Evolutionary conservation across 92 coral and sea anemone species (phyloP).

Genomic region (Palythoa caribaeorum): DNA sequence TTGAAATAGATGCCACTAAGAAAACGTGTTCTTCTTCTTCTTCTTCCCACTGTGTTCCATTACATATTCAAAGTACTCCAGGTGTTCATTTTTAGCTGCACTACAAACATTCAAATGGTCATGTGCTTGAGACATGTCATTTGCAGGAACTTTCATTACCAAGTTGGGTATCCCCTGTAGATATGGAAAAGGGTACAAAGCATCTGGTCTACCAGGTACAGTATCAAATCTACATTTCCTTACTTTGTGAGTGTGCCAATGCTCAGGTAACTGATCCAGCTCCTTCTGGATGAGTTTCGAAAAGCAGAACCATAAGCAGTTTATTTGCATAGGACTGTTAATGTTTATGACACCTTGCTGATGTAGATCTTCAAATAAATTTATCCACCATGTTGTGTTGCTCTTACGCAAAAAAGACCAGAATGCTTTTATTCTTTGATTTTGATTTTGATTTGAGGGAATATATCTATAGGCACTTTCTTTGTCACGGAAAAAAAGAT

Average conservation of each 20-base stretch:
- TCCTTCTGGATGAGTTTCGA: constrained; percentile 8
- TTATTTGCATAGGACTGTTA: background rate
- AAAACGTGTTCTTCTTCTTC: too few relatives aligned
- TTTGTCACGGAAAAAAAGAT: constrained; percentile 34
- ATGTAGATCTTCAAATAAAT: background rate
- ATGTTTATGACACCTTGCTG: background rate
- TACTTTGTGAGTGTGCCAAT: constrained; percentile 2
- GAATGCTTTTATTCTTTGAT: constrained; percentile 5
- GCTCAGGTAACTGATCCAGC: background rate
- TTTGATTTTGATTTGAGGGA: background rate
- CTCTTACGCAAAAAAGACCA: constrained; percentile 10
- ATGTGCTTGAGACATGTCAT: too few relatives aligned
- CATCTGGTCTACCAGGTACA: too few relatives aligned
- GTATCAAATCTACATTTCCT: too few relatives aligned
- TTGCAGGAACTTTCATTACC: too few relatives aligned
- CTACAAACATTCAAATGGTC: too few relatives aligned
- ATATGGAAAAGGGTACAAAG: too few relatives aligned
- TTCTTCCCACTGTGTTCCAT: too few relatives aligned
- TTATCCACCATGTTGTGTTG: background rate
- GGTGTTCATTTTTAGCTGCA: too few relatives aligned
- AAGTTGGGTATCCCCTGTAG: too few relatives aligned
- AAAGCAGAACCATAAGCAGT: background rate
- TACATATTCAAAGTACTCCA: too few relatives aligned
- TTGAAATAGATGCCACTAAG: too few relatives aligned
- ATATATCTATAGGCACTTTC: constrained; percentile 18